A percentile compares a stretch with the other conserved stretches of the same genome.
phyloP scores from a whole-genome alignment of 2,797 vertebrate genomes.

The Enteromius treurensis region DNA sequence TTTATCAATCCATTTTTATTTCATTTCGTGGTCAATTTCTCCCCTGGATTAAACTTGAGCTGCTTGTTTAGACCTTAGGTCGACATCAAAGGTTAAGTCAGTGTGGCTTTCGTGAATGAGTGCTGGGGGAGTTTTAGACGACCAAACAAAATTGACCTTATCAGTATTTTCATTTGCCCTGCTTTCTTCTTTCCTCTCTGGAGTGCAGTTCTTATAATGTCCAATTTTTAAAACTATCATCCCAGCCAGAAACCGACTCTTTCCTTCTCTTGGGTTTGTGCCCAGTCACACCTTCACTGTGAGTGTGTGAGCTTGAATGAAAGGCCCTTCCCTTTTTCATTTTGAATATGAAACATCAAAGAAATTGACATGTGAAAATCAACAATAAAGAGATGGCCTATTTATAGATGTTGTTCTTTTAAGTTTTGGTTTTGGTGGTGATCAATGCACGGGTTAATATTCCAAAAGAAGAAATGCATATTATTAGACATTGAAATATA shows the following conservation, averaged over 20 bases:
- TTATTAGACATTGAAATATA: background rate
- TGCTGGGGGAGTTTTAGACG: constrained; percentile 46
- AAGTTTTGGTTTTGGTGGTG: background rate
- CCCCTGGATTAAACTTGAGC: constrained; percentile 17
- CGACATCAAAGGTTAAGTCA: background rate
- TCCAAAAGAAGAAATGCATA: background rate
- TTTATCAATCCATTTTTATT: constrained; percentile 41
- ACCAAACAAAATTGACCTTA: constrained; percentile 11
- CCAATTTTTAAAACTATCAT: constrained; percentile 24
- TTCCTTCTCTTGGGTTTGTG: constrained; percentile 28
- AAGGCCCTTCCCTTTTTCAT: constrained; percentile 29
- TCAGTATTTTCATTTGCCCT: constrained; percentile 45
- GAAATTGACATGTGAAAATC: constrained; percentile 44
- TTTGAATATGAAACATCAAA: constrained; percentile 47
- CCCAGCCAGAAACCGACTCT: constrained; percentile 5
- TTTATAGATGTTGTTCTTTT: constrained; percentile 58
- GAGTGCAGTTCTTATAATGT: constrained; percentile 56
- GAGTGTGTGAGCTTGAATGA: constrained; percentile 27
- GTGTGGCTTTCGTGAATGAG: background rate
- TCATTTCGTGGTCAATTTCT: constrained; percentile 56
- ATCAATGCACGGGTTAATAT: background rate
- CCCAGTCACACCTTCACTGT: constrained; percentile 16
- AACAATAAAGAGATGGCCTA: constrained; percentile 65
- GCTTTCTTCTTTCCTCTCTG: constrained; percentile 18
- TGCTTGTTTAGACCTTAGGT: constrained; percentile 34